These are phyloP conservation scores for Oryzias melastigma DNA, from an alignment of 2,113 vertebrate genomes.

Conservation along the genomic window DNA sequence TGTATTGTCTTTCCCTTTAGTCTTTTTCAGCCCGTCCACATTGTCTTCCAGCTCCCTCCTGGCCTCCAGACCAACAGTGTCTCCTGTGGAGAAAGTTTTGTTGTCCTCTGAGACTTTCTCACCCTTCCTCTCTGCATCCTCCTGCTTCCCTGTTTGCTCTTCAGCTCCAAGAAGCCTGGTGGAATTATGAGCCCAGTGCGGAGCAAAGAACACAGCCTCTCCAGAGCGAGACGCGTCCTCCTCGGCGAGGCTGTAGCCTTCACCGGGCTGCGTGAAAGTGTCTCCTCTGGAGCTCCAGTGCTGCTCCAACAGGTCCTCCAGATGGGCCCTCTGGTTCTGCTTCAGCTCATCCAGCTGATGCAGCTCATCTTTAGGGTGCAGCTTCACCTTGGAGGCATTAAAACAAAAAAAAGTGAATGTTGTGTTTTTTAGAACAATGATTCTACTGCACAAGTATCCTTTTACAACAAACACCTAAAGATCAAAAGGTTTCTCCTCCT, in stretches of 20 bases:
- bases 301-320: slow-evolving; percentile 71
- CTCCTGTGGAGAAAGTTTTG: slow-evolving; percentile 33
- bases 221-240: slow-evolving; percentile 34
- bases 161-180: slow-evolving; percentile 36
- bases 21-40: slow-evolving; percentile 11
- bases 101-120: slow-evolving; percentile 21
- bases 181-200: slow-evolving; percentile 65
- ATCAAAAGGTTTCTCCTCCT: too few relatives aligned
- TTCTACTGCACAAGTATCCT: too few relatives aligned
- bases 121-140: slow-evolving; percentile 15
- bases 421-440: too few relatives aligned
- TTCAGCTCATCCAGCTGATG: slow-evolving; percentile 78
- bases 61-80: slow-evolving; percentile 12
- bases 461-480: too few relatives aligned
- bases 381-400: slow-evolving; percentile 52
- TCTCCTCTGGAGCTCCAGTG: slow-evolving; percentile 70
- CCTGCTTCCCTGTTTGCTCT: slow-evolving; percentile 19
- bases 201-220: slow-evolving; percentile 29
- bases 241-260: slow-evolving; percentile 44
- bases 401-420: not conserved
- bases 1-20: slow-evolving; percentile 11
- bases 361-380: slow-evolving; percentile 73
- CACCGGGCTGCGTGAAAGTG: slow-evolving; percentile 49
- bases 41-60: slow-evolving; percentile 25
- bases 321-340: slow-evolving; percentile 70